phyloP scores from a whole-genome alignment of 2,797 vertebrate genomes.

The Alca torda region DNA sequence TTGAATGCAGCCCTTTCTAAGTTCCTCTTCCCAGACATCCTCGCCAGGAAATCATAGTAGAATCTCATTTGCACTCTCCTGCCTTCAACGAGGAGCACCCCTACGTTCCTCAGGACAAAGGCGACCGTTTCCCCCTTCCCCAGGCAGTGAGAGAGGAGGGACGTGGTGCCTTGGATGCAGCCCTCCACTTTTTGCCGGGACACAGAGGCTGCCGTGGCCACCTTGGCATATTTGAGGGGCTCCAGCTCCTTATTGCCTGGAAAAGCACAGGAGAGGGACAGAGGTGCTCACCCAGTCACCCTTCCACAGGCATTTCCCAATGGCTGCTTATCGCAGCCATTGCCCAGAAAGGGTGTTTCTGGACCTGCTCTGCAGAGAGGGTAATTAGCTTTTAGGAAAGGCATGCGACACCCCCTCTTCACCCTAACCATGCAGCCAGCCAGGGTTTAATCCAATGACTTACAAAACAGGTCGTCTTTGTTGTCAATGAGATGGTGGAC shows the following conservation, averaged over 20 bases:
- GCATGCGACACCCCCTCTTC: neutral
- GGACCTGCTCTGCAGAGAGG: neutral
- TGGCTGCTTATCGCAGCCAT: neutral
- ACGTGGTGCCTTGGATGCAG: neutral
- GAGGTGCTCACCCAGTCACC: neutral
- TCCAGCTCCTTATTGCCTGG: neutral
- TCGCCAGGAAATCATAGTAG: neutral
- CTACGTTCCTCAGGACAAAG: neutral
- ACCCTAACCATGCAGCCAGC: neutral
- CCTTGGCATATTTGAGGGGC: neutral
- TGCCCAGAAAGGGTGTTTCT: neutral
- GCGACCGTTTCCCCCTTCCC: neutral
- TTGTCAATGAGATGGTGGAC: neutral
- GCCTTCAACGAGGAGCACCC: neutral
- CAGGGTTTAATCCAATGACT: neutral
- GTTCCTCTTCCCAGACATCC: neutral
- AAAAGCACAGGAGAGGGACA: neutral
- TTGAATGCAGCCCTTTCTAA: neutral
- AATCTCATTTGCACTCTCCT: neutral
- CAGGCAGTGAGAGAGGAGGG: neutral
- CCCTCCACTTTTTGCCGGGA: neutral
- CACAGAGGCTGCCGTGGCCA: neutral
- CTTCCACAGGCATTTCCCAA: neutral
- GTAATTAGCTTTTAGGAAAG: neutral
- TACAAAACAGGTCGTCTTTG: neutral